Base-by-base conservation (phyloP, 1,140 invertebrate genomes). In the Dinothrombium tinctorium region DNA sequence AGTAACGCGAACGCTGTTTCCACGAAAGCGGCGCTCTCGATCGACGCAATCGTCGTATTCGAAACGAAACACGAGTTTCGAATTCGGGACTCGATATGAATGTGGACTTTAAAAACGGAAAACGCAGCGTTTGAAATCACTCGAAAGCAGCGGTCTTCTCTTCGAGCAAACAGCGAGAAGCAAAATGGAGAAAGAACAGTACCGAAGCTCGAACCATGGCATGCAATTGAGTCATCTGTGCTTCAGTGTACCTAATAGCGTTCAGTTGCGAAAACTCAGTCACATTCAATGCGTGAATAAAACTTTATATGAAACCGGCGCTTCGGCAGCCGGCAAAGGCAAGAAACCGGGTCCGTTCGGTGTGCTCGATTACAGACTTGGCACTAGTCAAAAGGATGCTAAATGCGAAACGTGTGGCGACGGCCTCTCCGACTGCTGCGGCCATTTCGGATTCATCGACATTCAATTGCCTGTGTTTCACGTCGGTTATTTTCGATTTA, bases 361-460 rank as follows among this genome's bases (percentile, higher is more conserved):
- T 24, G 80, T 86, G 2, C 63, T 95, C 6, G 87, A 95, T 54
- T 69, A 72, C 43, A 62, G 72, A 59, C 75, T 94, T 76, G 80
- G 62, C n/a, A 61, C 59, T 15, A 61, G 59, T 55, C 54, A 59
- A 39, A 61, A 59, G 35, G 55, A 55, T 33, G 1, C 33, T n/a
- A 50, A 42, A 80, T 99, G 94, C 64, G 68, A 71, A 48, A 95
- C 92, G 4, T 99, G 94, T 61, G 75, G 76, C 0, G 76, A 89
- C 59, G 74, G 76, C 2, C 57, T 94, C 19, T 74, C 71, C 20
- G 87, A 95, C 51, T 99, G 94, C 61, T 76, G 89, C 37, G 94
- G 94, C 1, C 94, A 99, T 59, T 98, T 78, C 64, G 94, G 94
- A 0, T 94, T 86, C 54, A 73, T 98, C 40, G 84, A 99, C 57